phyloP scores from a whole-genome alignment of 2,888 invertebrate genomes.

The Agrochola lota region DNA sequence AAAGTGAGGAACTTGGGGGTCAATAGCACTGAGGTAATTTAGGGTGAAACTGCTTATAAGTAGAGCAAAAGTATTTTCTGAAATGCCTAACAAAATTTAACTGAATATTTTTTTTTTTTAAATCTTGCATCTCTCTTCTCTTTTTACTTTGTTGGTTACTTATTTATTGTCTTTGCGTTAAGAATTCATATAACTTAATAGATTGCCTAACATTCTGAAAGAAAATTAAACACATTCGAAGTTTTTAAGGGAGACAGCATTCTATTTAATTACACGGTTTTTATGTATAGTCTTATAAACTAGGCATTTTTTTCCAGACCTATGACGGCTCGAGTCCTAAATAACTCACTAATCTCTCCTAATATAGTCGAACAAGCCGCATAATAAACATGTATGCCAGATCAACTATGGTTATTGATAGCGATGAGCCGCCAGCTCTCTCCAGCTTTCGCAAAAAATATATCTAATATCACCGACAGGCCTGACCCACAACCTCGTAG shows the following conservation, averaged over 20 bases:
- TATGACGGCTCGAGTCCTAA: neutral
- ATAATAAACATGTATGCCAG: constrained; percentile 28
- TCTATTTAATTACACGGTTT: constrained; percentile 13
- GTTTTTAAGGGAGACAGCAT: neutral
- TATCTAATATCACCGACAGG: constrained; percentile 50
- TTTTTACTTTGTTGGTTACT: neutral
- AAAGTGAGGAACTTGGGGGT: constrained; percentile 37
- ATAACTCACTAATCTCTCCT: constrained; percentile 20
- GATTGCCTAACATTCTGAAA: neutral
- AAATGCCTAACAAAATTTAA: neutral
- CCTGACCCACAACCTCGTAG: constrained; percentile 49
- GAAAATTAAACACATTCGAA: constrained; percentile 7
- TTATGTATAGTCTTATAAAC: constrained; percentile 5
- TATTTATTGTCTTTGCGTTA: neutral
- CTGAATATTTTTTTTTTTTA: neutral
- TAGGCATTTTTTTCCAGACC: neutral
- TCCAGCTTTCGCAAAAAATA: constrained; percentile 65
- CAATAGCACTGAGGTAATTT: constrained; percentile 27
- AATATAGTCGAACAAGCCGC: constrained; percentile 8
- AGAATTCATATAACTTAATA: neutral
- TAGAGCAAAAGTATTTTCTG: neutral
- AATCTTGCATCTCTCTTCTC: neutral
- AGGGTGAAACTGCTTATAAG: neutral
- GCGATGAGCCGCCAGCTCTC: constrained; percentile 51
- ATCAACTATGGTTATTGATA: constrained; percentile 50